Evolutionary conservation across 2,888 invertebrate species (phyloP).

Genomic region (Stramonita haemastoma): DNA sequence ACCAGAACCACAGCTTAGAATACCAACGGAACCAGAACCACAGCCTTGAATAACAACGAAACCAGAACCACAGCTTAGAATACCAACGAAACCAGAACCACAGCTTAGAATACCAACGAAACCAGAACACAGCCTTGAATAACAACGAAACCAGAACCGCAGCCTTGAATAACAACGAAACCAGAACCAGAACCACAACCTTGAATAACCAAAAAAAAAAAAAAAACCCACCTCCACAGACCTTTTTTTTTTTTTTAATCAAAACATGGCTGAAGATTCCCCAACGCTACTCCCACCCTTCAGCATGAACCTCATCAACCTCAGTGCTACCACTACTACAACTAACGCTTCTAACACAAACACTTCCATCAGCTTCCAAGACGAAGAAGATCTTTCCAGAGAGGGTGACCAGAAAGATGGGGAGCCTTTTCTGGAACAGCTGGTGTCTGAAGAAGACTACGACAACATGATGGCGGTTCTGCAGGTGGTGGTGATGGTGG

Average conservation of each 20-base stretch:
- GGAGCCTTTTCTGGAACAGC: not conserved
- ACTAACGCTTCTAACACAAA: not conserved
- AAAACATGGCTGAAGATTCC: not conserved
- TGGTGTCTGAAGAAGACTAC: conserved; percentile 1
- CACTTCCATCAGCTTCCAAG: not conserved
- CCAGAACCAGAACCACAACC: not conserved
- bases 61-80: too few species aligned
- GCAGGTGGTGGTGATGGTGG: not conserved
- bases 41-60: not conserved
- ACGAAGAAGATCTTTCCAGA: not conserved
- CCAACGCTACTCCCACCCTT: not conserved
- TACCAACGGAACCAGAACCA: not conserved
- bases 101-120: not conserved
- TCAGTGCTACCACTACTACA: not conserved
- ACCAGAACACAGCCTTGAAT: too few species aligned
- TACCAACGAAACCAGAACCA: too few species aligned
- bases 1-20: too few species aligned
- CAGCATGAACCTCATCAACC: not conserved
- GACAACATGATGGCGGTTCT: not conserved
- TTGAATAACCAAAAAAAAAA: not conserved
- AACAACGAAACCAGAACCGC: not conserved
- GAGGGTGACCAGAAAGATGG: not conserved
- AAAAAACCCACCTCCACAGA: too few species aligned
- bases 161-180: not conserved
- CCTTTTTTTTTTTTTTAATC: not conserved